Percentiles rank a stretch among this genome's conserved stretches.
Evolutionary conservation across 2,797 vertebrate species (phyloP).

Genomic region (Lutjanus campechanus): DNA sequence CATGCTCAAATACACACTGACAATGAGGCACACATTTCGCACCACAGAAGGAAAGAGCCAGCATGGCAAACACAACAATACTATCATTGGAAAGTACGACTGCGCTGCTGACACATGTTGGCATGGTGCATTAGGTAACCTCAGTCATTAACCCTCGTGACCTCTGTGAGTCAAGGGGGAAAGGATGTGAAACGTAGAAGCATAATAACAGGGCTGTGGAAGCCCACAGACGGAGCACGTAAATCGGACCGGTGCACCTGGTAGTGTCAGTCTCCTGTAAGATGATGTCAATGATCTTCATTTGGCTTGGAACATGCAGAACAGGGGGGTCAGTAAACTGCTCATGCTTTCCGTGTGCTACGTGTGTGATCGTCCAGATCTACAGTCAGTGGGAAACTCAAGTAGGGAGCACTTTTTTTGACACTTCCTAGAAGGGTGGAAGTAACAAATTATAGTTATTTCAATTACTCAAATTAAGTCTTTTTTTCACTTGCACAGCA

Average conservation of each 20-base stretch:
- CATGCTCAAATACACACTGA: conserved; percentile 9
- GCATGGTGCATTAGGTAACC: conserved; percentile 17
- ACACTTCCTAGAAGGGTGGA: too few relatives aligned
- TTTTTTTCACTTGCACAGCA: too few relatives aligned
- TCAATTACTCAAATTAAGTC: too few relatives aligned
- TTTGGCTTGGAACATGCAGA: conserved; percentile 19
- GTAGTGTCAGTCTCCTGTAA: conserved; percentile 46
- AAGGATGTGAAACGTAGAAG: conserved; percentile 32
- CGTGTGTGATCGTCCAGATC: background rate
- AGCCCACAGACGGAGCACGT: conserved; percentile 1
- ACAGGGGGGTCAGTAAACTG: conserved; percentile 2
- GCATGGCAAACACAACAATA: background rate
- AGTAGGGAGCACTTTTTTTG: background rate
- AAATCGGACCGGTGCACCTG: conserved; percentile 47
- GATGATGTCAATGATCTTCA: conserved; percentile 48
- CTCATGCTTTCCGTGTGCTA: background rate
- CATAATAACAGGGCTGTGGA: background rate
- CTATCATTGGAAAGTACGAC: conserved; percentile 22
- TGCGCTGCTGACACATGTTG: conserved; percentile 15
- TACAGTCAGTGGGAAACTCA: background rate
- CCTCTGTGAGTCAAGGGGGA: conserved; percentile 25
- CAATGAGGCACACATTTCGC: conserved; percentile 1
- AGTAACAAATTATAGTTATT: too few relatives aligned
- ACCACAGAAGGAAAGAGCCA: conserved; percentile 3
- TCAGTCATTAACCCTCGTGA: conserved; percentile 24